Evolutionary conservation across 2,113 vertebrate genomes (phyloP).

Genomic region (Oreochromis spilurus): DNA sequence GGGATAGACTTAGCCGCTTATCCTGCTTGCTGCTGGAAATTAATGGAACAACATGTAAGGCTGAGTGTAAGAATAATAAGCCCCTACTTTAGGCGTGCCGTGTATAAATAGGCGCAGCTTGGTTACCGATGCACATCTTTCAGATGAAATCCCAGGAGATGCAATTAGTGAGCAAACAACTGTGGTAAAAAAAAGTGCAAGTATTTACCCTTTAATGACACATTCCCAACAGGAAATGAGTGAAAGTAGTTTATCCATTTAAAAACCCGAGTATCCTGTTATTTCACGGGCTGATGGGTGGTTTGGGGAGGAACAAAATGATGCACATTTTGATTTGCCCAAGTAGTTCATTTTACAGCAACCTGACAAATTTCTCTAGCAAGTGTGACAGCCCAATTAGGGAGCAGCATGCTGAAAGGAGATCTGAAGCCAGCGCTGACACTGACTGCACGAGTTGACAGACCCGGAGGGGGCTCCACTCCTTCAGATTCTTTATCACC

Average conservation of each 20-base stretch:
- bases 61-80: constrained; percentile 37
- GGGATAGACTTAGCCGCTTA: constrained; percentile 46
- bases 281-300: background rate
- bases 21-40: constrained; percentile 50
- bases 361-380: constrained; percentile 49
- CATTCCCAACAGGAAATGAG: constrained; percentile 12
- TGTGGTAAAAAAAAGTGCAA: constrained; percentile 19
- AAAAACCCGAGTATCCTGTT: background rate
- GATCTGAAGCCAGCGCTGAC: constrained; percentile 39
- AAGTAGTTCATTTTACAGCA: constrained; percentile 43
- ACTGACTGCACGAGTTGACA: constrained; percentile 29
- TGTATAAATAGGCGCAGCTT: constrained; percentile 26
- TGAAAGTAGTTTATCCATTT: background rate
- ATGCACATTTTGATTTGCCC: constrained; percentile 28
- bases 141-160: constrained; percentile 40
- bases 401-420: constrained; percentile 1
- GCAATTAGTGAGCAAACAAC: constrained; percentile 33
- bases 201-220: constrained; percentile 37
- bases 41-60: constrained; percentile 41
- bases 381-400: constrained; percentile 58
- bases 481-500: constrained; percentile 22
- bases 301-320: background rate
- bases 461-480: constrained; percentile 22
- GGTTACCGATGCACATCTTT: constrained; percentile 27
- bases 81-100: constrained; percentile 16